Percentiles rank a stretch among this genome's conserved stretches.
Conservation (phyloP, 1,140 invertebrate genomes). For the Cherax quadricarinatus region DNA sequence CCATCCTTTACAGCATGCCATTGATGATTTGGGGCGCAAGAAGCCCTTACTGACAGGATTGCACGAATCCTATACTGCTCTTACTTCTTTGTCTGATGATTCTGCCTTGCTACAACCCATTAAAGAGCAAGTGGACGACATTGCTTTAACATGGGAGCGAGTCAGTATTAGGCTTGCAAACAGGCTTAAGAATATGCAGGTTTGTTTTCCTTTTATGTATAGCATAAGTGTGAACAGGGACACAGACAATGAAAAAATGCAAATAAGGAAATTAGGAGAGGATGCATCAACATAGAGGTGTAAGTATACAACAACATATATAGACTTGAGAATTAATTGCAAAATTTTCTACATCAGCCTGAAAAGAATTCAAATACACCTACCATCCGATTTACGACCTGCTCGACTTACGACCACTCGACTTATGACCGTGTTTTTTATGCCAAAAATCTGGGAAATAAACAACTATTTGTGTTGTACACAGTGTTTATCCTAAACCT, state of each 20-base stretch:
- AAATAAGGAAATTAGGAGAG: not conserved
- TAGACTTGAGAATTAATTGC: not conserved
- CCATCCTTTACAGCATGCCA: slow-evolving; percentile 78
- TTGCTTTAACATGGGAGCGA: slow-evolving; percentile 76
- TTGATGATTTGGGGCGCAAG: slow-evolving; percentile 83
- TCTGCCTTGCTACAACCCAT: slow-evolving; percentile 81
- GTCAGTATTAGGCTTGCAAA: slow-evolving; percentile 74
- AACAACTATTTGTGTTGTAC: too few species aligned
- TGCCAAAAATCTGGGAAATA: too few species aligned
- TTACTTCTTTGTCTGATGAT: slow-evolving; percentile 83
- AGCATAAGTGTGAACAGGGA: not conserved
- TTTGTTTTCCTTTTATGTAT: slow-evolving; percentile 16
- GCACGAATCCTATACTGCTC: slow-evolving; percentile 81
- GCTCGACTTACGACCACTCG: too few species aligned
- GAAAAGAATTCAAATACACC: too few species aligned
- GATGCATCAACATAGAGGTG: not conserved
- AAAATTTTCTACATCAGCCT: too few species aligned
- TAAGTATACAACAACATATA: not conserved
- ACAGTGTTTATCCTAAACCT: too few species aligned
- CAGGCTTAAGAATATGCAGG: slow-evolving; percentile 70
- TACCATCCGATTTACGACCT: too few species aligned
- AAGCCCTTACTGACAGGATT: slow-evolving; percentile 81
- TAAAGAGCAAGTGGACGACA: slow-evolving; percentile 78
- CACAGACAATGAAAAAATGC: not conserved
- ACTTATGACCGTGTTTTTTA: too few species aligned